phyloP scores from a whole-genome alignment of 2,888 invertebrate genomes.

The Caprella mutica region DNA sequence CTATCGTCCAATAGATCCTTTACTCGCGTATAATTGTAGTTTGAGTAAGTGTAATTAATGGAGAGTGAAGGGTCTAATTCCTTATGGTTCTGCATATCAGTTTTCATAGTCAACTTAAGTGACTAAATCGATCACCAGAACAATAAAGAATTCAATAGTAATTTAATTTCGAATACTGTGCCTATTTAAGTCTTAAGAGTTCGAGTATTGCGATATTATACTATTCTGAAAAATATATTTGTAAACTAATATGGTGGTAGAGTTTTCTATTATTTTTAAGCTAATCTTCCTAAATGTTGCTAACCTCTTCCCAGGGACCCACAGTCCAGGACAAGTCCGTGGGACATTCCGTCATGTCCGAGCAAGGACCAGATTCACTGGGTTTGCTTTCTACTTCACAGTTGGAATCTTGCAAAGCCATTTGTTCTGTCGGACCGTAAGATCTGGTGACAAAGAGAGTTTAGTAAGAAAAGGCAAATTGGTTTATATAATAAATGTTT shows the following conservation, averaged over 20 bases:
- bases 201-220: background rate
- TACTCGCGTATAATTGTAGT: too few relatives aligned
- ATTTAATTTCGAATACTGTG: too few relatives aligned
- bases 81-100: too few relatives aligned
- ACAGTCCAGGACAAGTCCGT: slow-evolving; percentile 26
- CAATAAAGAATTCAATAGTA: too few relatives aligned
- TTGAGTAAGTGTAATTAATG: too few relatives aligned
- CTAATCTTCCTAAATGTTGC: background rate
- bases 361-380: slow-evolving; percentile 54
- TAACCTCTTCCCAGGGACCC: slow-evolving; percentile 22
- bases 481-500: too few relatives aligned
- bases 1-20: too few relatives aligned
- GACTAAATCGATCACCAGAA: too few relatives aligned
- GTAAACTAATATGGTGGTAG: background rate
- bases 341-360: slow-evolving; percentile 44
- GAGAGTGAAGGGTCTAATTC: too few relatives aligned
- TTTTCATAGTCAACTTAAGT: too few relatives aligned
- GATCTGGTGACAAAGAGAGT: slow-evolving; percentile 12
- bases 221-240: background rate
- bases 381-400: slow-evolving; percentile 59
- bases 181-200: too few relatives aligned
- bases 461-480: too few relatives aligned
- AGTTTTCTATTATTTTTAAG: background rate
- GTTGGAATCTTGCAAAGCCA: slow-evolving; percentile 61
- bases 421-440: slow-evolving; percentile 45